A percentile compares a stretch with the other conserved stretches of the same genome.
These are phyloP conservation scores for Halcyon smyrnensis DNA, from an alignment of 2,797 vertebrate species.

Conservation along the genomic window DNA sequence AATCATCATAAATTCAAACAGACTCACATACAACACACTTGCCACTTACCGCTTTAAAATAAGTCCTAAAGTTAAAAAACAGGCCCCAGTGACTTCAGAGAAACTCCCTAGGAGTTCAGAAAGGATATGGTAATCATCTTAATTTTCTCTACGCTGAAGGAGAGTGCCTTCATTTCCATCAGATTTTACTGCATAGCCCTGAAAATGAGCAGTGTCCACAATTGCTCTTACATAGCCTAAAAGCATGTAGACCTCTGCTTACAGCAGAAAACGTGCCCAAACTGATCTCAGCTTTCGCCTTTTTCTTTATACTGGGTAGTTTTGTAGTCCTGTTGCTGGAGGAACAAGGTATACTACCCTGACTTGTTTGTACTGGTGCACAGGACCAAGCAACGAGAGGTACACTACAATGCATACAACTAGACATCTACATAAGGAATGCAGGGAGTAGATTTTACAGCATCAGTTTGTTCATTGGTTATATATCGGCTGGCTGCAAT, in stretches of 20 bases:
- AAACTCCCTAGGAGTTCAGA: conserved; percentile 4
- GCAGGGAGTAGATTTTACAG: not conserved
- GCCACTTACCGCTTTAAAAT: conserved; percentile 41
- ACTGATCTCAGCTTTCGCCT: not conserved
- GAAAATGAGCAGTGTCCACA: not conserved
- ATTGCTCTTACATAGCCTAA: not conserved
- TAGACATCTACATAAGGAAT: not conserved
- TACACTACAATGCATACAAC: fast-evolving
- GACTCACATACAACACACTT: not conserved
- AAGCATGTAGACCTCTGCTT: not conserved
- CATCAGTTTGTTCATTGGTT: not conserved
- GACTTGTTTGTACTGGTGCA: fast-evolving
- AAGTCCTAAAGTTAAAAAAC: conserved; percentile 32
- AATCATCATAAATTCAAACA: conserved; percentile 55
- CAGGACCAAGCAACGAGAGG: not conserved
- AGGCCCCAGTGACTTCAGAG: conserved; percentile 36
- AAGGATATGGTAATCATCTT: not conserved
- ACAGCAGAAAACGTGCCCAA: not conserved
- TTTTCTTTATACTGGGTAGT: not conserved
- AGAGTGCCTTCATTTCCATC: not conserved
- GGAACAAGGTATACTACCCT: fast-evolving
- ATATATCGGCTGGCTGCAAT: not conserved
- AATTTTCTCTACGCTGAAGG: conserved; percentile 2
- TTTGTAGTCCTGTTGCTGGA: not conserved
- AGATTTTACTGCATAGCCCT: not conserved